Evolutionary conservation across 2,113 vertebrate species (phyloP).

Genomic region (Saccopteryx bilineata): DNA sequence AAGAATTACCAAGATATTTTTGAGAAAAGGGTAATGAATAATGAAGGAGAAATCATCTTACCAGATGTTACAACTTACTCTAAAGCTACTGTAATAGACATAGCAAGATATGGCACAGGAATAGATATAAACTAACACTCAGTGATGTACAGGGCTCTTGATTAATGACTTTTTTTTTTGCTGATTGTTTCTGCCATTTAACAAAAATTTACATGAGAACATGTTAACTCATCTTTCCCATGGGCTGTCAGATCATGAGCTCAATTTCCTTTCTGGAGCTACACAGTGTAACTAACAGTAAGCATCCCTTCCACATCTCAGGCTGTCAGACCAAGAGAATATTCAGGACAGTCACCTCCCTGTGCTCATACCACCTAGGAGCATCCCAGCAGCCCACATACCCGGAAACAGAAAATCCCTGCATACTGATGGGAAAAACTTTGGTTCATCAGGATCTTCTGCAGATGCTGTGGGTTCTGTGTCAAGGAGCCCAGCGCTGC

Average conservation of each 20-base stretch:
- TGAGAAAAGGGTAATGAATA: constrained; percentile 46
- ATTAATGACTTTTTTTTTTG: neutral
- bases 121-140: neutral
- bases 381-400: constrained; percentile 61
- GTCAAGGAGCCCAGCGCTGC: constrained; percentile 89
- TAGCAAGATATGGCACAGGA: neutral
- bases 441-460: constrained; percentile 86
- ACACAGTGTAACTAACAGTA: neutral
- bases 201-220: neutral
- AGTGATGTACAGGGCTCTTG: neutral
- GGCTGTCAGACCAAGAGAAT: neutral
- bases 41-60: neutral
- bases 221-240: neutral
- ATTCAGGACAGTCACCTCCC: neutral
- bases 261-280: neutral
- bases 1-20: constrained; percentile 55
- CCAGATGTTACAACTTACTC: neutral
- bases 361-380: neutral
- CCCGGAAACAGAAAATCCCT: constrained; percentile 90
- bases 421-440: constrained; percentile 86
- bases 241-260: neutral
- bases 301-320: neutral
- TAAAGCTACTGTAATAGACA: neutral
- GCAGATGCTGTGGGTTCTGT: constrained; percentile 79
- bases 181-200: neutral